Conservation (phyloP, 2,888 invertebrate species). For the Orthonychiurus folsomi region DNA sequence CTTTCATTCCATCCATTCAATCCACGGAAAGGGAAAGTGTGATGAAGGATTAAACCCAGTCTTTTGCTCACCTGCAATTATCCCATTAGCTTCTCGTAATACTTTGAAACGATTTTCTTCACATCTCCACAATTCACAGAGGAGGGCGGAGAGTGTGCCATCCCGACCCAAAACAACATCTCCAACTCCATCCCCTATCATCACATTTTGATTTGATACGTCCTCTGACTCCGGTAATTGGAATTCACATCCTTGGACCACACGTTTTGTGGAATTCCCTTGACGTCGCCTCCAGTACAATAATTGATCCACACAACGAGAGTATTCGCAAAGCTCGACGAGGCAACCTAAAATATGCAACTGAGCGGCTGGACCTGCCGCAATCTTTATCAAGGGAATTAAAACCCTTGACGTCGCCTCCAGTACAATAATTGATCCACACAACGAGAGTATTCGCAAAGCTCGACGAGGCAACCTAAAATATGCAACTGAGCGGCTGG, state of each 20-base stretch:
- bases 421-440: slow-evolving; percentile 33
- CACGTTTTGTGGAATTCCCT: slow-evolving; percentile 11
- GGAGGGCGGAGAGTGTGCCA: slow-evolving; percentile 24
- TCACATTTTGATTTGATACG: neutral
- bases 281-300: slow-evolving; percentile 28
- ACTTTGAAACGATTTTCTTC: slow-evolving; percentile 31
- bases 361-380: slow-evolving; percentile 24
- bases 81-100: slow-evolving; percentile 28
- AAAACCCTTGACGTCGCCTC: slow-evolving; percentile 17
- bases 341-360: slow-evolving; percentile 27
- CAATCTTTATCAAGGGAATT: slow-evolving; percentile 18
- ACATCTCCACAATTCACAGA: slow-evolving; percentile 36
- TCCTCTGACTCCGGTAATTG: slow-evolving; percentile 3
- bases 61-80: slow-evolving; percentile 34
- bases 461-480: slow-evolving; percentile 26
- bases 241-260: slow-evolving; percentile 19
- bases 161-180: slow-evolving; percentile 19
- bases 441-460: slow-evolving; percentile 35
- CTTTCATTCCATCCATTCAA: neutral
- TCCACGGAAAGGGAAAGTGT: neutral
- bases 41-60: too few relatives aligned
- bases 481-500: slow-evolving; percentile 18
- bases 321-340: slow-evolving; percentile 33
- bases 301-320: slow-evolving; percentile 33
- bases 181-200: slow-evolving; percentile 21